Base-by-base conservation (phyloP, 2,113 vertebrate genomes). In the Leuciscus idus region DNA sequence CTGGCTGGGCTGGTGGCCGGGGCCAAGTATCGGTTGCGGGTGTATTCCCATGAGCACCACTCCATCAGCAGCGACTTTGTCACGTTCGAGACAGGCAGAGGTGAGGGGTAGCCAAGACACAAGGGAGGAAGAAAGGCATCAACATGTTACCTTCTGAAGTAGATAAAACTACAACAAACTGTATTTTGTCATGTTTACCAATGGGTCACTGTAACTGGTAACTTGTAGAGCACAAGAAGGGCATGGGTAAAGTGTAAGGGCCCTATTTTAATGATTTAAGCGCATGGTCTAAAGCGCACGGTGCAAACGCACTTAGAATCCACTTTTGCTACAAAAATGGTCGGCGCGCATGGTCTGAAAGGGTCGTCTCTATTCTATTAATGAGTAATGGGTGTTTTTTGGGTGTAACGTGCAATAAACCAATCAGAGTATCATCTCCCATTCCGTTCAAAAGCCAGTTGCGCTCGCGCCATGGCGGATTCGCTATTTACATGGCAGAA, bases 1-100 rank as follows among this genome's bases (percentile, higher is more conserved):
- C 94, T 99, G 95, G 93, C 94, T 90, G 95, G 98, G 93, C 96
- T 99, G 95, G 95, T 93, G 89, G 95, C 96, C 89, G 97, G 97
- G 85, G 96, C 96, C 94, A 96, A 92, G 92, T 99, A 99, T 95
- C 95, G 95, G 74, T 95, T 99, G 94, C 96, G 98, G 93, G 96
- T 99, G 93, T 98, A 97, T 95, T 96, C 97, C 94, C 95, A 94
- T 91, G 96, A 97, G 92, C 95, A 96, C 94, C 94, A 94, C 94
- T 94, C 92, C 94, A 87, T 98, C 95, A 96, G 95, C 92, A 98
- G 97, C 96, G 91, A 95, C 83, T 87, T 92, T 92, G 91, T 96
- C 95, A 96, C 94, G 95, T 98, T 99, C 96, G 96, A 98, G 93
- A 99, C 97, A 93, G 97, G 96, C 93, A 90, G 97, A 99, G 98